Evolutionary conservation across 2,888 invertebrate species (phyloP).

Genomic region (Diplazon laetatorius): DNA sequence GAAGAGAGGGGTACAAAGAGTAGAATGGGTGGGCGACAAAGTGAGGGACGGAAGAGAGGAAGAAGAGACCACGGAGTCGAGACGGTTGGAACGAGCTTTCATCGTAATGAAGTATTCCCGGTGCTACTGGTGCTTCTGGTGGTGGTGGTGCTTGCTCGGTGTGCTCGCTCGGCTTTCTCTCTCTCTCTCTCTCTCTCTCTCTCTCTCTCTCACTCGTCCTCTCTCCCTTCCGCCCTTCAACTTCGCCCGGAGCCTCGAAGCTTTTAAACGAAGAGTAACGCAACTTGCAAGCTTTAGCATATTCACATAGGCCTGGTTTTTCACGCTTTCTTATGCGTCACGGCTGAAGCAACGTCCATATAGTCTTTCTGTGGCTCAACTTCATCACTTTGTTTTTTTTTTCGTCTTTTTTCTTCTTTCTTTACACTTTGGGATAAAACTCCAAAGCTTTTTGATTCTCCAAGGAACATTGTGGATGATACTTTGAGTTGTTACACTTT

Average conservation of each 20-base stretch:
- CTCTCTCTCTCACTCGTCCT: no score
- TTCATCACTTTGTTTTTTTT: constrained; percentile 17
- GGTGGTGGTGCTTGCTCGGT: constrained; percentile 13
- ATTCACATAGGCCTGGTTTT: constrained; percentile 58
- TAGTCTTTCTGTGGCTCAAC: constrained; percentile 43
- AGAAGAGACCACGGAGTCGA: constrained; percentile 61
- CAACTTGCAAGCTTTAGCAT: constrained; percentile 67
- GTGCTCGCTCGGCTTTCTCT: neutral
- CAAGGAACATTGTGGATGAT: constrained; percentile 37
- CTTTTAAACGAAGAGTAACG: constrained; percentile 73
- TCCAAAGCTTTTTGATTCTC: constrained; percentile 47
- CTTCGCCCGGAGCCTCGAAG: constrained; percentile 45
- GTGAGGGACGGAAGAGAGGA: constrained; percentile 45
- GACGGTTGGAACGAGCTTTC: constrained; percentile 76
- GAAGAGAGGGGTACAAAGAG: constrained; percentile 55
- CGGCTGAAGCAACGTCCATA: constrained; percentile 60
- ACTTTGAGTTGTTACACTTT: constrained; percentile 45
- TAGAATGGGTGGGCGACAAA: constrained; percentile 53
- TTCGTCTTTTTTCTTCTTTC: constrained; percentile 11
- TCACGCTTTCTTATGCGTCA: constrained; percentile 23
- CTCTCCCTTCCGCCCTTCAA: constrained; percentile 4
- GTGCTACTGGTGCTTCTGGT: constrained; percentile 19
- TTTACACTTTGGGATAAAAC: constrained; percentile 27
- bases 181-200: constrained; percentile 4
- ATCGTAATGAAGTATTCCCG: constrained; percentile 79